A percentile compares a stretch with the other conserved stretches of the same genome.
phyloP scores from a whole-genome alignment of 2,113 vertebrate genomes.

The Epinephelus fuscoguttatus region DNA sequence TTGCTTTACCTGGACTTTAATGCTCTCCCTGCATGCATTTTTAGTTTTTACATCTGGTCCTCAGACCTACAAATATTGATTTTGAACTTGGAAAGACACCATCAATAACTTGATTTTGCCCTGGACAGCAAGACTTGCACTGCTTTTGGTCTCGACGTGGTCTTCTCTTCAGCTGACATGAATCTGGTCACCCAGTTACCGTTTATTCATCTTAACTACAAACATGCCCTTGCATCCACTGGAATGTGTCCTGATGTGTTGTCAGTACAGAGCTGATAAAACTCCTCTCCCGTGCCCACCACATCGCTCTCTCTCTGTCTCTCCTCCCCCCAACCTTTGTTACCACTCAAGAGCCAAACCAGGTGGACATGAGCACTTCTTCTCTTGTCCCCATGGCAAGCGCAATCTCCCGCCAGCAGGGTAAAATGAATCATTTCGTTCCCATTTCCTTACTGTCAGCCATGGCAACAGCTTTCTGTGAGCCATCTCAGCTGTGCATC shows the following conservation, averaged over 20 bases:
- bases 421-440: conserved; percentile 54
- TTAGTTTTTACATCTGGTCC: neutral
- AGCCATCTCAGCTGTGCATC: conserved; percentile 34
- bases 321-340: neutral
- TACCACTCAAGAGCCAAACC: neutral
- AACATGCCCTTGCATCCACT: conserved; percentile 5
- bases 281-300: neutral
- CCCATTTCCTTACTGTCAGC: conserved; percentile 49
- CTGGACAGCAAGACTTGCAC: neutral
- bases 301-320: neutral
- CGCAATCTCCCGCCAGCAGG: conserved; percentile 26
- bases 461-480: conserved; percentile 62
- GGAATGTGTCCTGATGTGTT: conserved; percentile 10
- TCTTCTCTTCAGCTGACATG: neutral
- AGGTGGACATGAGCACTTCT: conserved; percentile 11
- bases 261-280: conserved; percentile 36
- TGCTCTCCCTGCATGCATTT: neutral
- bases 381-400: conserved; percentile 1
- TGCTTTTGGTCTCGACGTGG: too few relatives aligned
- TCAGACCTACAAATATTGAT: neutral
- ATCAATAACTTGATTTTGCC: too few relatives aligned
- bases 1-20: too few relatives aligned
- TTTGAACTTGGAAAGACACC: neutral
- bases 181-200: neutral
- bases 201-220: neutral